These are phyloP conservation scores for Alviniconcha marisindica DNA, from an alignment of 1,140 invertebrate genomes.

Conservation along the genomic window DNA sequence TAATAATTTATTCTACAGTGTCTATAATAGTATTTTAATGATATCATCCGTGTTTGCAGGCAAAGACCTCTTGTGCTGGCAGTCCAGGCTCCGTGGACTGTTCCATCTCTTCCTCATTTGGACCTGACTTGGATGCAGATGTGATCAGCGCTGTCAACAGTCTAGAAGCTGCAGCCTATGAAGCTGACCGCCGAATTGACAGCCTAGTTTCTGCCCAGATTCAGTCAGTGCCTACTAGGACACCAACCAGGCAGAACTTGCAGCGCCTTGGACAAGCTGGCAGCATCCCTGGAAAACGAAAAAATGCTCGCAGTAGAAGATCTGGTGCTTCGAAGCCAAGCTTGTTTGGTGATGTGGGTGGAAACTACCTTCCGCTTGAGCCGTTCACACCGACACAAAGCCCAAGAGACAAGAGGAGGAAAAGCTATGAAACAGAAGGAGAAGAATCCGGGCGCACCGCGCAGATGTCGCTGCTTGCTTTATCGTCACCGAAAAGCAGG, in stretches of 20 bases:
- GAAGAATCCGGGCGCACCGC: not conserved
- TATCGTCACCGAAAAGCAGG: not conserved
- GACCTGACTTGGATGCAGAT: slow-evolving; percentile 49
- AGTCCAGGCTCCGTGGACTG: slow-evolving; percentile 17
- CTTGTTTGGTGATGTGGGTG: not conserved
- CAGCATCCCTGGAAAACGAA: not conserved
- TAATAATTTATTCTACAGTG: too few relatives aligned
- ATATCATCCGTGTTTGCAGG: too few relatives aligned
- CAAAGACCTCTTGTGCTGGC: not conserved
- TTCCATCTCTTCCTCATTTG: slow-evolving; percentile 54
- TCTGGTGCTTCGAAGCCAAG: slow-evolving; percentile 22
- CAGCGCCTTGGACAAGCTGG: not conserved
- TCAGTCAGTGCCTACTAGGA: not conserved
- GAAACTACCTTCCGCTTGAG: not conserved
- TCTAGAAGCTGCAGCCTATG: slow-evolving; percentile 37
- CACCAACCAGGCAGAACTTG: not conserved
- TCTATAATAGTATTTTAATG: too few relatives aligned
- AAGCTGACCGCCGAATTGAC: not conserved
- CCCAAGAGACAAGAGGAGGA: slow-evolving; percentile 37
- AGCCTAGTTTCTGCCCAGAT: not conserved
- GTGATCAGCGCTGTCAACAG: slow-evolving; percentile 56
- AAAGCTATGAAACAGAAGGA: not conserved
- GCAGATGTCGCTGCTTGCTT: not conserved
- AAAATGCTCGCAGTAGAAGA: slow-evolving; percentile 16
- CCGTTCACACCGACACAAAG: slow-evolving; percentile 40